Evolutionary conservation across 2,797 vertebrate genomes (phyloP), one percentile per base, ranked within the genome.

Genomic region (Helostoma temminkii): DNA sequence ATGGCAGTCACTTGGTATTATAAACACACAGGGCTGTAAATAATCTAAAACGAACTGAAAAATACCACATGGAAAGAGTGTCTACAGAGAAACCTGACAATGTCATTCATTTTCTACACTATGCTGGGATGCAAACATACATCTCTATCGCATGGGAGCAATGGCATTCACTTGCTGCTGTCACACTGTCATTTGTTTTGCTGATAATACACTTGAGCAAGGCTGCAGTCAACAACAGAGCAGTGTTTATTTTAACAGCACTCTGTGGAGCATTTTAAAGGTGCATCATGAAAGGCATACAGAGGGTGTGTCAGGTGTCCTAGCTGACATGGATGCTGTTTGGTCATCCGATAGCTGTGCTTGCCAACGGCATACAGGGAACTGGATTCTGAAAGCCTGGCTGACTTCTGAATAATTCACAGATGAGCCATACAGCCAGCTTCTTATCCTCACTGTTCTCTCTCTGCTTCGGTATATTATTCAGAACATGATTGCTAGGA

Each of bases 351-450:
- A 94, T 90, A 86, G 75, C 65, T 18, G 37, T 36, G 74, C 67
- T 77, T 54, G 68, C 52, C 76, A 77, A 76, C 48, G 39, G 66
- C 70, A 87, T 66, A 69, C 84, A 87, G 67, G 91, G 87, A 93
- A 91, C 88, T 10, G 42, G 87, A 94, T 83, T 88, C 91, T 60
- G 68, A 75, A 71, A 83, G 81, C 71, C 78, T 32, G 46, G 74
- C 34, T 70, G 66, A 69, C 74, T 79, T 15, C 66, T 94, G 80
- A 94, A 95, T 94, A 88, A 94, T 95, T 94, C 75, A 95, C 66
- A 60, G 57, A 70, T 42, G 57, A 60, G 72, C 59, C 76, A 74
- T 48, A 76, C 76, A 88, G 69, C 65, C 78, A 65, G 66, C 77
- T 73, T 86, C 65, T 83, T 80, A 59, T 88, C 58, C 76, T 76